These are phyloP conservation scores for Glareola pratincola DNA, from an alignment of 2,113 vertebrate genomes.

Conservation along the genomic window DNA sequence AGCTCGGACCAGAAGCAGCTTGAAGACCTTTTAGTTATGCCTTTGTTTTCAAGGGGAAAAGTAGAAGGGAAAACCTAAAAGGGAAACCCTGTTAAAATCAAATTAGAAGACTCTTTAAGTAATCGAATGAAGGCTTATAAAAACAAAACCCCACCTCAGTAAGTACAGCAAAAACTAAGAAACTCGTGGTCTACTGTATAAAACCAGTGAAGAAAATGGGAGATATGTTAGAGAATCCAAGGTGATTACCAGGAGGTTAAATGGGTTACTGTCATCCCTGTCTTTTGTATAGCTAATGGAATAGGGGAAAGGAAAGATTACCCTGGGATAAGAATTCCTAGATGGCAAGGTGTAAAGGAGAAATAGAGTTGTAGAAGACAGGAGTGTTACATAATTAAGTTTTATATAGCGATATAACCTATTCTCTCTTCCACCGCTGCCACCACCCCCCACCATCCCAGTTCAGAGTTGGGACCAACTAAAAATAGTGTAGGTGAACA, in stretches of 20 bases:
- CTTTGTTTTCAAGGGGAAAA: not conserved
- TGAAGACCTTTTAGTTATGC: not conserved
- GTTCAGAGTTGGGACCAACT: not conserved
- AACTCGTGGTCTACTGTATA: accelerated
- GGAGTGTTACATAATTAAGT: not conserved
- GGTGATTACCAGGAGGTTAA: not conserved
- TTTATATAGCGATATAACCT: not conserved
- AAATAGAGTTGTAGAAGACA: not conserved
- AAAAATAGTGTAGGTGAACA: not conserved
- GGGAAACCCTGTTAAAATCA: not conserved
- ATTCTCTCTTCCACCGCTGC: not conserved
- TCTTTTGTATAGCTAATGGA: not conserved
- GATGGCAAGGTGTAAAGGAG: not conserved
- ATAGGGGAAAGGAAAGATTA: not conserved
- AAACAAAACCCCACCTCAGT: not conserved
- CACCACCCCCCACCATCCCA: accelerated
- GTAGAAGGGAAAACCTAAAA: not conserved
- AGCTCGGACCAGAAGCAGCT: not conserved
- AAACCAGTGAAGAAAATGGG: not conserved
- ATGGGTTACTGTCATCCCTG: not conserved
- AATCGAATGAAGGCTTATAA: not conserved
- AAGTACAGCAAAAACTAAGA: not conserved
- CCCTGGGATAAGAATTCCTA: not conserved
- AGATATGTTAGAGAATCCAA: not conserved
- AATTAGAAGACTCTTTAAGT: not conserved